Percentiles rank a stretch among this genome's conserved stretches.
Evolutionary conservation across 2,797 vertebrate species (phyloP).

Genomic region (Anas flavirostris): DNA sequence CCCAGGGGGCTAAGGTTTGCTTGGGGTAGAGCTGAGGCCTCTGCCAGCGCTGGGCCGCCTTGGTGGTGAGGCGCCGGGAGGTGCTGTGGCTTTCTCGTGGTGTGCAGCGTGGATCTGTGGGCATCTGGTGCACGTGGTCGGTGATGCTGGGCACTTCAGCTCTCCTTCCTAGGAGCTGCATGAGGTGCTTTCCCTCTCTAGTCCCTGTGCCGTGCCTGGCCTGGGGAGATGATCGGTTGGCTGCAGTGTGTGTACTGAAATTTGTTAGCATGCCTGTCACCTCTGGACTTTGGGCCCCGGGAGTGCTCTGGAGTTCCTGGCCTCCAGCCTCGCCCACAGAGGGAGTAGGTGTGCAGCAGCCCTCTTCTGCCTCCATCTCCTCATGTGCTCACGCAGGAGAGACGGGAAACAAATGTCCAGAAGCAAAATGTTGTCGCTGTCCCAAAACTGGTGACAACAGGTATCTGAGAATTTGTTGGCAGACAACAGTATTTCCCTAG

Average conservation of each 20-base stretch:
- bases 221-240: fast-evolving
- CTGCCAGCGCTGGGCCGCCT: not conserved
- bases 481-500: not conserved
- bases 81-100: not conserved
- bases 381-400: fast-evolving
- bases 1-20: not conserved
- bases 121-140: too few species aligned
- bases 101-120: too few species aligned
- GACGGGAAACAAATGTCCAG: not conserved
- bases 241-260: not conserved
- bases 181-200: not conserved
- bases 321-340: not conserved
- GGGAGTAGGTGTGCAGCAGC: not conserved
- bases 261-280: not conserved
- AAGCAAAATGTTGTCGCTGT: fast-evolving
- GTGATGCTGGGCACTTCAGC: too few species aligned
- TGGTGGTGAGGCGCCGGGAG: not conserved
- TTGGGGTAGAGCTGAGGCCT: not conserved
- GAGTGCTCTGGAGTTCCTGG: not conserved
- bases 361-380: not conserved
- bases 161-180: not conserved
- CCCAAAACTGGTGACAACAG: not conserved
- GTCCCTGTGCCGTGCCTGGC: not conserved
- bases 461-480: not conserved
- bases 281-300: not conserved